These are phyloP conservation scores for Calypte anna DNA, from an alignment of 2,113 vertebrate species.

Conservation along the genomic window DNA sequence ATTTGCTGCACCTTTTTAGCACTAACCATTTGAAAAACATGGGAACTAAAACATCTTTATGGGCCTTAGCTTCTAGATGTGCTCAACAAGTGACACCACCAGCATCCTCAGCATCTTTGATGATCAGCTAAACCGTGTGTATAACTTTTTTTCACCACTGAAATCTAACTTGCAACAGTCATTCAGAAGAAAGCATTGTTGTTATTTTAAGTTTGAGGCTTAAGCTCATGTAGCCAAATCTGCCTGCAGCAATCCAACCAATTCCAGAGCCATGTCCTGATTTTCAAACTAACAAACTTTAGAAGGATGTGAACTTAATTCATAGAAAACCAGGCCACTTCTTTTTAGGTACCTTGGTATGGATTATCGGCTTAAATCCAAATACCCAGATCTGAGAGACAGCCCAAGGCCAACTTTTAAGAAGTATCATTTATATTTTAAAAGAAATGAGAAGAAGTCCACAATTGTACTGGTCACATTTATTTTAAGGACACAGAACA, in stretches of 20 bases:
- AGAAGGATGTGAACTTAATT: slow-evolving; percentile 38
- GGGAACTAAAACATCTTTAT: neutral
- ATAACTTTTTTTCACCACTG: neutral
- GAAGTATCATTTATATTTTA: neutral
- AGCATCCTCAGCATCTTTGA: neutral
- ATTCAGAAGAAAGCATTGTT: neutral
- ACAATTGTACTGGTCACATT: neutral
- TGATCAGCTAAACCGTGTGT: neutral
- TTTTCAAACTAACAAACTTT: slow-evolving; percentile 59
- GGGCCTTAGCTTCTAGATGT: neutral
- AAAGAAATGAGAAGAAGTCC: neutral
- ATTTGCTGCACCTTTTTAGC: neutral
- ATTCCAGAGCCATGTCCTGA: neutral
- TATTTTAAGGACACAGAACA: slow-evolving; percentile 20
- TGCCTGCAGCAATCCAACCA: neutral
- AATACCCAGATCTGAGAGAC: neutral
- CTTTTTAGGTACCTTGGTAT: neutral
- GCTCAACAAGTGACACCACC: neutral
- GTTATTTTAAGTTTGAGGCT: neutral
- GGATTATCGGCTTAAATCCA: neutral
- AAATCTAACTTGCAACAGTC: neutral
- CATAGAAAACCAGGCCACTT: slow-evolving; percentile 27
- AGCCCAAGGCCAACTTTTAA: neutral
- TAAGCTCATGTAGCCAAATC: neutral
- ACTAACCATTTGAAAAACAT: neutral